phyloP scores from a whole-genome alignment of 1,140 invertebrate genomes.

The Samia ricini region DNA sequence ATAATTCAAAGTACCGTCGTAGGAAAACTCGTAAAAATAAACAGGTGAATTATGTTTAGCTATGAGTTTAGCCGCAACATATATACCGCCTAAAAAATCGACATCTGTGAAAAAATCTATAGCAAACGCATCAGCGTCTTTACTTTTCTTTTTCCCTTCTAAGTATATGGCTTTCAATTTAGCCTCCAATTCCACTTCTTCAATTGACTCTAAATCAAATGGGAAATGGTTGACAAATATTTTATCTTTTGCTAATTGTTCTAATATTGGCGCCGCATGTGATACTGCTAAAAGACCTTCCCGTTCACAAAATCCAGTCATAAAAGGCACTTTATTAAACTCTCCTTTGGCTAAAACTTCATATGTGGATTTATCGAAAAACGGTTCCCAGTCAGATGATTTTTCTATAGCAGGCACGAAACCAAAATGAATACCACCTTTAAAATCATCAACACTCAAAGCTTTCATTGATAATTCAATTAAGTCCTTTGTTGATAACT shows the following conservation, averaged over 20 bases:
- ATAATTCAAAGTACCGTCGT: conserved; percentile 66
- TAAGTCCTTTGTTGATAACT: conserved; percentile 45
- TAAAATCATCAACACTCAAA: conserved; percentile 28
- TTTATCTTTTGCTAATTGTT: conserved; percentile 48
- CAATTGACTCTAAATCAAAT: conserved; percentile 40
- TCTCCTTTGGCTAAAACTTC: conserved; percentile 50
- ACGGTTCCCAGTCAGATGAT: conserved; percentile 57
- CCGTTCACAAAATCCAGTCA: conserved; percentile 57
- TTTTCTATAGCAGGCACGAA: conserved; percentile 67
- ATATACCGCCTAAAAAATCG: conserved; percentile 62
- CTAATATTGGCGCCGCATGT: conserved; percentile 23
- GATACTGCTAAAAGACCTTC: conserved; percentile 57
- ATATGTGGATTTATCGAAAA: conserved; percentile 56
- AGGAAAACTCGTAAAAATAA: conserved; percentile 68
- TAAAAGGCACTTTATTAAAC: conserved; percentile 65
- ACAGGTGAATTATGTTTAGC: conserved; percentile 46
- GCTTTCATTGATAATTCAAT: conserved; percentile 40
- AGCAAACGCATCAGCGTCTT: conserved; percentile 51
- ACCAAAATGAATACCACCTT: conserved; percentile 57
- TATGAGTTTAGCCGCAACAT: conserved; percentile 48
- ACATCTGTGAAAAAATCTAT: conserved; percentile 66
- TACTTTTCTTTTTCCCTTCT: conserved; percentile 35
- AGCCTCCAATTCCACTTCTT: conserved; percentile 40
- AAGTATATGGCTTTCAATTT: conserved; percentile 57
- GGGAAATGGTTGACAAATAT: conserved; percentile 50